Base-by-base conservation (phyloP, 1,140 invertebrate genomes). In the Sarcophaga peregrina region DNA sequence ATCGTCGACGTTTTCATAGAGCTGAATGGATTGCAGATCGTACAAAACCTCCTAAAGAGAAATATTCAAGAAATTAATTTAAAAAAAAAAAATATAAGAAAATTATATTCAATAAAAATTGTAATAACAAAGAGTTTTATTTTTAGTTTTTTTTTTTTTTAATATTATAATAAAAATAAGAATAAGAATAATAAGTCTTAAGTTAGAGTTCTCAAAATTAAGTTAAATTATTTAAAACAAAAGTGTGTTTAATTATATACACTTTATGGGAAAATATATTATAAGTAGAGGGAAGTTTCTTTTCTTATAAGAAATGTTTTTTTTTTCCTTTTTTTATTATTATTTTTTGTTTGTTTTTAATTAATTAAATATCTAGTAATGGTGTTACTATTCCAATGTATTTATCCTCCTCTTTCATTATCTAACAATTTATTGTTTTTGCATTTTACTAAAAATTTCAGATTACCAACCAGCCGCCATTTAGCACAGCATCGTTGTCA, bases 1-100 rank as follows among this genome's bases (percentile, higher is more conserved):
- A 90, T 80, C 87, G 88, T 8, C 90, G 90, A 81, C 88, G 88
- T 81, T 84, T 87, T 52, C 89, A 90, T 73, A 87, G 85, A 20
- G 85, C 87, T 37, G 89, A 90, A 46, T 90, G 87, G 86, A 85
- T 86, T 74, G 87, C 87, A 73, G 82, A 84, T 8, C 72, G 72
- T 54, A 84, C 86, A 15, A 83, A 84, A 54, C 75, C 75, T 11
- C 75, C 75, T 11, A 78, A 78, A 78, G 47, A 78, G 47, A 78
- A 78, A 78, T 78, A 78, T 52, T 78, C 75, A 17, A 48, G 75
- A 17, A 78, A 78, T 50, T 78, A 52, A 37, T 87, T 87, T 54
- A 58, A 86, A 37, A 37, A 37, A 37, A 58, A 86, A 37, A 37
- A 37, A 37, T 37, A 37, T 37, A 37, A 37, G 25, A 37, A 37